Evolutionary conservation across 2,797 vertebrate genomes (phyloP).

Genomic region (Neopelma chrysocephalum): DNA sequence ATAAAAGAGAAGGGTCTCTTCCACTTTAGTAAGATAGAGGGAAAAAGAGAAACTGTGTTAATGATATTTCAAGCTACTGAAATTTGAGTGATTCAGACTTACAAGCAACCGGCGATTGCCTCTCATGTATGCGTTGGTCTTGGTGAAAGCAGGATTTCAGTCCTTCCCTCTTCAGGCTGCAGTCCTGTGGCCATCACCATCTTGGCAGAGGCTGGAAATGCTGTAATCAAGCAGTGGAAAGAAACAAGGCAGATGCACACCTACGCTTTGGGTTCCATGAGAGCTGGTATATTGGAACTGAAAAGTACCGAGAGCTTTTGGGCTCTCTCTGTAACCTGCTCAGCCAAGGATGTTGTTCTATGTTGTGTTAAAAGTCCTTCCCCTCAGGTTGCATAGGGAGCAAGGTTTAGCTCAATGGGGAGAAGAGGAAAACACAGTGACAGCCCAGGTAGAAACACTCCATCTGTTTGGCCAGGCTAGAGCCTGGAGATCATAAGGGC

Average conservation of each 20-base stretch:
- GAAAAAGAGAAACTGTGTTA: neutral
- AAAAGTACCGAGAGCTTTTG: neutral
- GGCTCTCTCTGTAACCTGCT: neutral
- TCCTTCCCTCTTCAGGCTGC: neutral
- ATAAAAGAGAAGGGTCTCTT: neutral
- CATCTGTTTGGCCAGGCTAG: neutral
- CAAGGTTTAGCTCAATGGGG: neutral
- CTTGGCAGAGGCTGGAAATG: neutral
- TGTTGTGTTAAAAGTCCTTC: neutral
- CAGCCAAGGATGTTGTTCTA: rapidly evolving
- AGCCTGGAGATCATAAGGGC: neutral
- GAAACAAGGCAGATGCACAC: neutral
- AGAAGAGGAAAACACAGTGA: neutral
- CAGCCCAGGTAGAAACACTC: neutral
- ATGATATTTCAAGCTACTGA: neutral
- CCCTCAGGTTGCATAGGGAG: neutral
- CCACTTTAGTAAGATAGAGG: neutral
- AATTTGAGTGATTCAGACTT: neutral
- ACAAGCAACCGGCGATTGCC: neutral
- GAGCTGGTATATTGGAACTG: neutral
- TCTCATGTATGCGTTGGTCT: neutral
- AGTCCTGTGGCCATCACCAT: neutral
- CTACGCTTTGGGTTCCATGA: neutral
- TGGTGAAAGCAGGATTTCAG: neutral
- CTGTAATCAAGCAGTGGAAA: neutral